phyloP scores from a whole-genome alignment of 2,888 invertebrate genomes.

The Drosophila pseudotalamancana region DNA sequence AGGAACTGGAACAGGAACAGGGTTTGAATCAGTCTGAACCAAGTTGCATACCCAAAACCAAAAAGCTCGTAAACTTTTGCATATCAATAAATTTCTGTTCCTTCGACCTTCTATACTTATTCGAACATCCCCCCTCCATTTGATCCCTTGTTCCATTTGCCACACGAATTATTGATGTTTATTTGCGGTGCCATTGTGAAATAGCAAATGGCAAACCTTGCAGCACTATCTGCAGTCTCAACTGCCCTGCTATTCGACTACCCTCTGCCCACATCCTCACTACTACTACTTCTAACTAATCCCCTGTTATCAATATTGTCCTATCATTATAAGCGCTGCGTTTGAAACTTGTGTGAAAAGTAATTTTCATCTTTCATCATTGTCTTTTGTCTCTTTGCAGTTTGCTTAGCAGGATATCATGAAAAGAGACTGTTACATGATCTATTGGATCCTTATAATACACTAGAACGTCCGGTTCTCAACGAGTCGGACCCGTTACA shows the following conservation, averaged over 20 bases:
- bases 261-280: constrained; percentile 3
- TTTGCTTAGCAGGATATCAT: constrained; percentile 91
- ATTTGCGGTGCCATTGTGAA: constrained; percentile 69
- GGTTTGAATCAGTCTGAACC: constrained; percentile 46
- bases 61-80: constrained; percentile 74
- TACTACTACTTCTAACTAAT: background rate
- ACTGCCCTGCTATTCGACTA: background rate
- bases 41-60: constrained; percentile 54
- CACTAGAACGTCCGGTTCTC: constrained; percentile 96
- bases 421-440: constrained; percentile 96
- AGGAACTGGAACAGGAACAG: constrained; percentile 19
- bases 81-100: constrained; percentile 76
- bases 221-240: constrained; percentile 22
- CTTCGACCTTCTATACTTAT: background rate
- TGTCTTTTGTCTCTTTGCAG: constrained; percentile 75
- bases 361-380: constrained; percentile 27
- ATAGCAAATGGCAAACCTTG: constrained; percentile 51
- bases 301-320: constrained; percentile 1
- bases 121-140: background rate
- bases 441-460: constrained; percentile 96
- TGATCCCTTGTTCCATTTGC: constrained; percentile 36
- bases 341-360: constrained; percentile 24
- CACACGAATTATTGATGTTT: constrained; percentile 75
- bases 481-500: constrained; percentile 98
- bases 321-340: constrained; percentile 29